Percentiles rank a stretch among this genome's conserved stretches.
Evolutionary conservation across 2,888 invertebrate genomes (phyloP).

Genomic region (Marasmarcha lunaedactyla): DNA sequence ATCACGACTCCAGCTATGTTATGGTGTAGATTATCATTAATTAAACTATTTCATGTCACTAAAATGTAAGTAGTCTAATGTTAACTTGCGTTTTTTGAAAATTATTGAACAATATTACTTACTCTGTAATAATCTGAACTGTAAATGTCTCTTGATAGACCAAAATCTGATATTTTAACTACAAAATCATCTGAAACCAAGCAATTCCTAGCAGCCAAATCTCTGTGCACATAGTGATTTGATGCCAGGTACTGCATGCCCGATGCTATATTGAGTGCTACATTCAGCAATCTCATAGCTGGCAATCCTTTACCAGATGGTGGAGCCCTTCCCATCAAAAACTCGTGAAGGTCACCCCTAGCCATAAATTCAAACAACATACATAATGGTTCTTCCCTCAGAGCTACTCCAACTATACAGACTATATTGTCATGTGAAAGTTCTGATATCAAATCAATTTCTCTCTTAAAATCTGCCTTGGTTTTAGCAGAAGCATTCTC

Average conservation of each 20-base stretch:
- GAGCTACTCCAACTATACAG: conserved; percentile 91
- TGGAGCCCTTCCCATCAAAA: conserved; percentile 91
- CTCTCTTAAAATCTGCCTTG: conserved; percentile 91
- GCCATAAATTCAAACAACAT: conserved; percentile 99
- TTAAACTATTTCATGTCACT: too few relatives aligned
- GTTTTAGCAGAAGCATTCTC: conserved; percentile 93
- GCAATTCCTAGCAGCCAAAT: conserved; percentile 96
- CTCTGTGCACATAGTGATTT: conserved; percentile 96
- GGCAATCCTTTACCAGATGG: conserved; percentile 82
- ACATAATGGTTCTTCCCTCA: conserved; percentile 90
- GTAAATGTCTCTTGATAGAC: conserved; percentile 91
- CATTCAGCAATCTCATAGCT: conserved; percentile 89
- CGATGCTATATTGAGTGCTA: conserved; percentile 86
- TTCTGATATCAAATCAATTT: conserved; percentile 95
- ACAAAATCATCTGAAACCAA: conserved; percentile 93
- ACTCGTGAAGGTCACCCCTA: conserved; percentile 96
- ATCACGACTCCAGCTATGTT: too few relatives aligned
- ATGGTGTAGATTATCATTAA: too few relatives aligned
- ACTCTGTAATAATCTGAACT: conserved; percentile 92
- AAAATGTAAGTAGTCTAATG: too few relatives aligned
- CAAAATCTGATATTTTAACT: conserved; percentile 98
- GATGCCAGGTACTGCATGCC: conserved; percentile 90
- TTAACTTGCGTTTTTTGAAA: background rate
- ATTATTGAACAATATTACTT: conserved; percentile 24
- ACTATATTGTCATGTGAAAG: conserved; percentile 96